These are phyloP conservation scores for Epistrophe eligans DNA, from an alignment of 2,888 invertebrate genomes.

Conservation along the genomic window DNA sequence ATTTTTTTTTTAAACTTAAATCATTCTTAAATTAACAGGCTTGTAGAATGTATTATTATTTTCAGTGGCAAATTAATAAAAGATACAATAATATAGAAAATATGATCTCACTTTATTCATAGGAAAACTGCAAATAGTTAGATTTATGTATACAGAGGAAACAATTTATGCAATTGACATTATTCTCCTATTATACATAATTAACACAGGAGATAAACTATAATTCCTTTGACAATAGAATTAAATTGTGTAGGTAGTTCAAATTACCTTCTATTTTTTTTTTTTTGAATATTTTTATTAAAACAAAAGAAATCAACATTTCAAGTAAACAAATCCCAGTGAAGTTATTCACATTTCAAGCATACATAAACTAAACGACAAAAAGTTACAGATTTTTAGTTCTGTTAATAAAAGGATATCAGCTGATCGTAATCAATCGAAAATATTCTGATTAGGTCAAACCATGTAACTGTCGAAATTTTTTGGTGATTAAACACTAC, in stretches of 20 bases:
- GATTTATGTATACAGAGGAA: not conserved
- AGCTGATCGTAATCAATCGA: not conserved
- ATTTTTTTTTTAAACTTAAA: not conserved
- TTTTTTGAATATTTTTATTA: too few species aligned
- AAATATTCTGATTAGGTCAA: not conserved
- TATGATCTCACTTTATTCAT: not conserved
- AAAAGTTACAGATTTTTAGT: too few species aligned
- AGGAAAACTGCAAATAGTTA: not conserved
- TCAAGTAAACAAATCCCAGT: too few species aligned
- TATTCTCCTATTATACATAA: not conserved
- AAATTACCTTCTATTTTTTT: too few species aligned
- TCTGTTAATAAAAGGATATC: too few species aligned
- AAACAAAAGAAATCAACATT: too few species aligned
- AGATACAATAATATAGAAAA: not conserved
- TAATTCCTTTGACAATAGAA: too few species aligned
- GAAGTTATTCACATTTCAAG: too few species aligned
- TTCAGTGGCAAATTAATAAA: conserved; percentile 23
- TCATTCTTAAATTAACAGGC: not conserved
- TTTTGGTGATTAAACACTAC: not conserved
- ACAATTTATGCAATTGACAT: not conserved
- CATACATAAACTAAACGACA: too few species aligned
- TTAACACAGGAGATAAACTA: too few species aligned
- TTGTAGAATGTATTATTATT: not conserved
- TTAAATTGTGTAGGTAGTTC: too few species aligned
- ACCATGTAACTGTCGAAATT: not conserved